Base-by-base conservation (phyloP, 2,888 invertebrate species). In the Lithophane leautieri region DNA sequence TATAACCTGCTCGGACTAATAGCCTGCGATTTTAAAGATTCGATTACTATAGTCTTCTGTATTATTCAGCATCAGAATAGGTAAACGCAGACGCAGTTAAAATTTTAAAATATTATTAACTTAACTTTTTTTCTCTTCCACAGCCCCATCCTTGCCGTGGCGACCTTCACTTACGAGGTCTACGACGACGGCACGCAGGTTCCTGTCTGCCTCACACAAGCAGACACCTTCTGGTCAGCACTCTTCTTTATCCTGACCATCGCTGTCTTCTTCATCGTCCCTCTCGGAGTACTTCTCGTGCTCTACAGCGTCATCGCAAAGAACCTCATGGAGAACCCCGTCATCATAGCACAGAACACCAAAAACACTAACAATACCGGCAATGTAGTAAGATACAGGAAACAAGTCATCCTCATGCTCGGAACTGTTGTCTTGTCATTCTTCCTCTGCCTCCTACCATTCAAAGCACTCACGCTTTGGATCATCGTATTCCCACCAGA, bases 401-500 rank as follows among this genome's bases (percentile, higher is more conserved):
- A 98, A 89, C 98, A 98, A 96, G 97, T 99, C 44, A 98, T 99
- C 60, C 95, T 98, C 71, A 99, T 99, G 99, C 95, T 99, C 52
- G 98, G 98, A 12, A 98, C 98, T 0, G 99, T 99, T 0, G 99
- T 99, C 0, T 93, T 98, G 47, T 98, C 98, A 69, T 99, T 99
- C 95, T 99, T 99, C 94, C 95, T 99, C 71, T 99, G 99, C 91
- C 97, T 99, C 62, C 94, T 99, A 78, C 99, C 99, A 0, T 99
- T 99, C 93, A 97, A 98, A 82, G 98, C 99, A 4, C 97, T 99
- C 63, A 98, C 98, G 0, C 95, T 99, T 65, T 99, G 98, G 98
- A 98, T 98, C 78, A 98, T 99, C 73, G 97, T 98, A 77, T 98
- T 98, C 65, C 98, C 98, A 50, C 97, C 97, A 0, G 97, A 98